These are phyloP conservation scores for Caenorhabditis remanei DNA, from an alignment of 1,140 invertebrate genomes.

Conservation along the genomic window DNA sequence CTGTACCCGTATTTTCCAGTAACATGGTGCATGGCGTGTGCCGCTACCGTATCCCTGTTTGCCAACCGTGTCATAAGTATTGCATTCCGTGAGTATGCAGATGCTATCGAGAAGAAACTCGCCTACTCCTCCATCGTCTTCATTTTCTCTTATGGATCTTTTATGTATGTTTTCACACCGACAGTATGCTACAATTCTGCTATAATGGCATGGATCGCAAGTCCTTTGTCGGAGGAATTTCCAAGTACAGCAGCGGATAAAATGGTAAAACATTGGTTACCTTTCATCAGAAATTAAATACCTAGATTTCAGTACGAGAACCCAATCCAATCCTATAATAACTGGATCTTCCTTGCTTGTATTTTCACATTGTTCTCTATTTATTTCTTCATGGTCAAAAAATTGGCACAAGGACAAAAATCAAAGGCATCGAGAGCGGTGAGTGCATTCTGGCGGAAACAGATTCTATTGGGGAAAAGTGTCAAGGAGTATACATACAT, in stretches of 20 bases:
- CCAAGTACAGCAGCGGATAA: not conserved
- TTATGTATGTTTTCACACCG: not conserved
- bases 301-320: not conserved
- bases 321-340: not conserved
- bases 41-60: constrained; percentile 8
- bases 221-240: not conserved
- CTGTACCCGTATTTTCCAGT: not conserved
- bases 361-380: constrained; percentile 2
- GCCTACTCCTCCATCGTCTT: constrained; percentile 7
- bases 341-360: not conserved
- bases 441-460: not conserved
- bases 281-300: not conserved
- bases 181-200: not conserved
- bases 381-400: constrained; percentile 4
- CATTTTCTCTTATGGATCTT: not conserved
- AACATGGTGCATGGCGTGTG: constrained; percentile 8
- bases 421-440: constrained; percentile 15
- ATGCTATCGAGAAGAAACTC: constrained; percentile 13
- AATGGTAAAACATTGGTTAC: too few relatives aligned
- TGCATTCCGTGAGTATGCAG: not conserved
- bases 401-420: constrained; percentile 8
- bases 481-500: too few relatives aligned
- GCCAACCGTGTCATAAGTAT: constrained; percentile 7
- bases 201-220: constrained; percentile 2
- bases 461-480: too few relatives aligned